A percentile compares a stretch with the other conserved stretches of the same genome.
Conservation (phyloP, 2,888 invertebrate genomes). For the Augochlorella aurata region DNA sequence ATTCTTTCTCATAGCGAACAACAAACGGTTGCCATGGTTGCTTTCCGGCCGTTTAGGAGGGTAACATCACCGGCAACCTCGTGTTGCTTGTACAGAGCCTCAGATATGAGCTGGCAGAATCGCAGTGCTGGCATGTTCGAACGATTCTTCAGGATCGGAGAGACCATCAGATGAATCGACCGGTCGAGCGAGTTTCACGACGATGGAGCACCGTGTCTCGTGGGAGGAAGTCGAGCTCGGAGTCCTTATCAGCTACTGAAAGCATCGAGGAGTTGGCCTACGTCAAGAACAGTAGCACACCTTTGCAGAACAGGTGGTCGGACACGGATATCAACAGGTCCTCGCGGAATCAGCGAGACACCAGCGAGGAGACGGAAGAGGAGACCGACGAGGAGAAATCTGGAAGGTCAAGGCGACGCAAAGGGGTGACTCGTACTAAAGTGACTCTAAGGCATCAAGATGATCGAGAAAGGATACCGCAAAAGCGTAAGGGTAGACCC, state of each 20-base stretch:
- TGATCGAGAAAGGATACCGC: conserved; percentile 2
- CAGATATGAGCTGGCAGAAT: conserved; percentile 12
- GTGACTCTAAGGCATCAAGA: neutral
- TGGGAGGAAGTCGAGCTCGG: conserved; percentile 1
- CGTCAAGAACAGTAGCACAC: conserved; percentile 36
- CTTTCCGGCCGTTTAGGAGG: neutral
- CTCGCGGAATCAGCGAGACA: conserved; percentile 7
- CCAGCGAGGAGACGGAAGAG: conserved; percentile 12
- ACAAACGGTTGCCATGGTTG: conserved; percentile 63
- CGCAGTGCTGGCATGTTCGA: neutral
- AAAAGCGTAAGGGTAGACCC: conserved; percentile 1
- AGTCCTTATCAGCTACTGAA: conserved; percentile 26
- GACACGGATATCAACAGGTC: conserved; percentile 45
- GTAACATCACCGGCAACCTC: neutral
- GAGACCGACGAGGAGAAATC: conserved; percentile 12
- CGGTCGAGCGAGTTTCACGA: conserved; percentile 20
- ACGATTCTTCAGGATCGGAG: conserved; percentile 22
- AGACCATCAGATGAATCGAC: conserved; percentile 37
- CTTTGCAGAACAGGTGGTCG: conserved; percentile 28
- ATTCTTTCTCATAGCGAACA: conserved; percentile 42
- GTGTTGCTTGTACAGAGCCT: neutral
- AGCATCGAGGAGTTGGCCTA: conserved; percentile 13
- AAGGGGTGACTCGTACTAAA: neutral
- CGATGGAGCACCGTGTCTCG: conserved; percentile 26
- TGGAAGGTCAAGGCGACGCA: conserved; percentile 1